Conservation (phyloP, 2,888 invertebrate genomes). For the Trachelus stipa region DNA sequence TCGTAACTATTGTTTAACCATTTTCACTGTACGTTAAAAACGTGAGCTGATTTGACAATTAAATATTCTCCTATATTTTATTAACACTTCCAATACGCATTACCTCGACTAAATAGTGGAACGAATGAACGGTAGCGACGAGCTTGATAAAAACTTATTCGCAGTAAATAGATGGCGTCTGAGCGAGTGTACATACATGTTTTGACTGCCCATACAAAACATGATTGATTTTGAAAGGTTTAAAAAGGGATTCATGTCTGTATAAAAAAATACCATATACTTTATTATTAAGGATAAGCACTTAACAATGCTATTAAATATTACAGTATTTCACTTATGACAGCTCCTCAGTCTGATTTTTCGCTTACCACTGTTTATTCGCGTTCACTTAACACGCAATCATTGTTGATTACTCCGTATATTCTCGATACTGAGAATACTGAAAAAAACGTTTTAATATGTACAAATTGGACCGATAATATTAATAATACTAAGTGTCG, state of each 20-base stretch:
- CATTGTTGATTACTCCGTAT: constrained; percentile 10
- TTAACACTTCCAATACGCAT: neutral
- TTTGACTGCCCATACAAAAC: neutral
- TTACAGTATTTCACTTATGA: constrained; percentile 29
- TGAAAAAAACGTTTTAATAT: constrained; percentile 20
- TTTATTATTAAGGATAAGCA: constrained; percentile 48
- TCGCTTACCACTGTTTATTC: constrained; percentile 12
- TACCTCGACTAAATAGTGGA: neutral
- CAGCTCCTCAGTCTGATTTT: constrained; percentile 45
- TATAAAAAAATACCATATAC: constrained; percentile 42
- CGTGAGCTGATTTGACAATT: neutral
- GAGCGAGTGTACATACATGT: neutral
- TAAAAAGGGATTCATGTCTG: neutral
- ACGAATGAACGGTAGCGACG: neutral
- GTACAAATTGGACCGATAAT: constrained; percentile 24
- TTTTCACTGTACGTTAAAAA: neutral
- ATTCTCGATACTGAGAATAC: constrained; percentile 24
- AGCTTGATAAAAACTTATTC: neutral
- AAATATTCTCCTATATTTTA: neutral
- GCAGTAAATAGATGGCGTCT: neutral
- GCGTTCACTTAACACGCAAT: constrained; percentile 14
- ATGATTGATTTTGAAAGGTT: neutral
- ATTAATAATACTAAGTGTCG: constrained; percentile 23
- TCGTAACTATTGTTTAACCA: neutral
- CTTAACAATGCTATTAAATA: constrained; percentile 42